Base-by-base conservation (phyloP, 2,888 invertebrate genomes). In the Oeneis ivallda region DNA sequence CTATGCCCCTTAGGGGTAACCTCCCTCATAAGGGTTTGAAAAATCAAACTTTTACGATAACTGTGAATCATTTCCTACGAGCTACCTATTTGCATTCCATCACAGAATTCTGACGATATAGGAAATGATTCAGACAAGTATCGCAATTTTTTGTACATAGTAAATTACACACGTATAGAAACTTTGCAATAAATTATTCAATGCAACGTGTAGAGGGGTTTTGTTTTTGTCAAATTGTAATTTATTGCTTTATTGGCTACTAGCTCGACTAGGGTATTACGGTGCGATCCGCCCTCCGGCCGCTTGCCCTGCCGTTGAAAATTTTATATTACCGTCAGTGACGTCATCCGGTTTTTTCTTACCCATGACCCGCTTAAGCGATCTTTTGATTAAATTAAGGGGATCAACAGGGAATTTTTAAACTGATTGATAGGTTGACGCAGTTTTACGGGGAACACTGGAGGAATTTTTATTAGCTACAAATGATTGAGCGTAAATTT, bases 361-460 rank as follows among this genome's bases (percentile, higher is more conserved):
- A 79, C 79, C 82, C 87, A 80, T 82, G 86, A 85, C 86, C 85
- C 82, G 85, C 87, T 81, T 78, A 86, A 90, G 87, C 89, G 89
- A 88, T 88, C 86, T 89, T 89, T 90, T 89, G 92, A 92, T 92
- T 91, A 91, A 91, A 92, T 91, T 89, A 88, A 86, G 87, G 90
- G 89, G 89, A 87, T 89, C 88, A 88, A 83, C 84, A 71, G 84
- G 84, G 88, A 87, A 91, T 89, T 89, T 91, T 87, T 88, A 89
- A 87, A 87, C 85, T 92, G 90, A 91, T 89, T 88, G 89, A 89
- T 89, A 86, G 89, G 87, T 89, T 89, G 87, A 89, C 89, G 87
- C 85, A 88, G 88, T 86, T 84, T 86, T 89, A 89, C 85, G 85
- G 83, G 81, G 83, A 82, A 85, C 84, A 85, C 81, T 76, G 81